Percentiles rank a stretch among this genome's conserved stretches.
phyloP scores from a whole-genome alignment of 2,888 invertebrate genomes.

The Epsilonema sp. region DNA sequence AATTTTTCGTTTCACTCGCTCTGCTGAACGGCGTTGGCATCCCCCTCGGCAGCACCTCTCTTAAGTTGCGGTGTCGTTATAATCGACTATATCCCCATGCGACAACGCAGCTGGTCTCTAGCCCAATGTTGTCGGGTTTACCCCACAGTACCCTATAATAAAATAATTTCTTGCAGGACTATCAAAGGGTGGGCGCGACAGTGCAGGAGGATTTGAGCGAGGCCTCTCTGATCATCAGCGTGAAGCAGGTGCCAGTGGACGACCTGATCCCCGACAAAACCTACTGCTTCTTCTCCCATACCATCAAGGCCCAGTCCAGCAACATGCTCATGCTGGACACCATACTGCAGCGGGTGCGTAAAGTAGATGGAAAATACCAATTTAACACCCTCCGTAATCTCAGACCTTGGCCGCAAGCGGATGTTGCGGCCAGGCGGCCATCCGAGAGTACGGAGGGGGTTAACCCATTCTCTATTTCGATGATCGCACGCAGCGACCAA shows the following conservation, averaged over 20 bases:
- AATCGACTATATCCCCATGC: no score
- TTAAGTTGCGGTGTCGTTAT: no score
- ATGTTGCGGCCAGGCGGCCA: no score
- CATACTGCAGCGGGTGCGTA: constrained; percentile 51
- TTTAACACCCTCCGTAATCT: not conserved
- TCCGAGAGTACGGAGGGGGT: not conserved
- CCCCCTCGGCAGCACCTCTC: no score
- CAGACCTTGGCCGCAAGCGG: not conserved
- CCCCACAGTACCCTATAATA: no score
- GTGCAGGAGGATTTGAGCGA: constrained; percentile 89
- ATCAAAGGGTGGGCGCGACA: constrained; percentile 72
- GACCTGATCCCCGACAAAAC: constrained; percentile 83
- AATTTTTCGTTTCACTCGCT: no score
- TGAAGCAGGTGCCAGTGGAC: constrained; percentile 79
- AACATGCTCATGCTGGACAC: constrained; percentile 95
- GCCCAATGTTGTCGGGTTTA: no score
- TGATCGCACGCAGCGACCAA: no score
- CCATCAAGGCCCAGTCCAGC: constrained; percentile 92
- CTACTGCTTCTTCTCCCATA: constrained; percentile 96
- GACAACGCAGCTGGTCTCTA: no score
- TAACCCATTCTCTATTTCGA: not conserved
- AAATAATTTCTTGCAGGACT: constrained; percentile 47
- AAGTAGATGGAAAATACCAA: not conserved
- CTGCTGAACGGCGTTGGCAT: no score
- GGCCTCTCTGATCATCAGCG: constrained; percentile 86